Evolutionary conservation across 2,888 invertebrate species (phyloP).

Genomic region (Apocheima hispidaria): DNA sequence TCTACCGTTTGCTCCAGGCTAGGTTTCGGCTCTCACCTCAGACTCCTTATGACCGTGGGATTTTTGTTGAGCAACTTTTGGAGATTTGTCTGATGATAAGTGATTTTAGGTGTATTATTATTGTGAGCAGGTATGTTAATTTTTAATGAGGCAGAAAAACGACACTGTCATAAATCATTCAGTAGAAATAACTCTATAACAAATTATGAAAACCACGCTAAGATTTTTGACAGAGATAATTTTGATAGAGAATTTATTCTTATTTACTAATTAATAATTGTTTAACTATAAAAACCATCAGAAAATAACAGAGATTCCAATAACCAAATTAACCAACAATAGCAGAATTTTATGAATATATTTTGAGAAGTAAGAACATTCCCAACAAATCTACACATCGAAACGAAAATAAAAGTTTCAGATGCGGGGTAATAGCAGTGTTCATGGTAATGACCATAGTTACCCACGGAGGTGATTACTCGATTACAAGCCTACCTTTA

Average conservation of each 20-base stretch:
- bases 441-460: conserved; percentile 74
- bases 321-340: too few relatives aligned
- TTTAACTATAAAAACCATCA: too few relatives aligned
- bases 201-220: neutral
- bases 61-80: conserved; percentile 58
- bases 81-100: conserved; percentile 70
- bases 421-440: conserved; percentile 68
- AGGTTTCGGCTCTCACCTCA: conserved; percentile 75
- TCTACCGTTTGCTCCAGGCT: conserved; percentile 84
- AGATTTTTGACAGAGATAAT: too few relatives aligned
- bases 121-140: conserved; percentile 25
- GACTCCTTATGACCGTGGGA: conserved; percentile 81
- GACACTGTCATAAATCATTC: conserved; percentile 12
- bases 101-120: conserved; percentile 49
- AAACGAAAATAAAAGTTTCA: conserved; percentile 54
- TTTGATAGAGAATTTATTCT: too few relatives aligned
- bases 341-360: too few relatives aligned
- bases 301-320: too few relatives aligned
- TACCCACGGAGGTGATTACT: conserved; percentile 78
- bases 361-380: conserved; percentile 20
- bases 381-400: conserved; percentile 14
- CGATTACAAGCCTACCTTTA: conserved; percentile 69
- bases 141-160: conserved; percentile 14
- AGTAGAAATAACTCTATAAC: neutral
- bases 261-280: too few relatives aligned